Conservation (phyloP, 2,797 vertebrate genomes). For the Phoeniculus purpureus region DNA sequence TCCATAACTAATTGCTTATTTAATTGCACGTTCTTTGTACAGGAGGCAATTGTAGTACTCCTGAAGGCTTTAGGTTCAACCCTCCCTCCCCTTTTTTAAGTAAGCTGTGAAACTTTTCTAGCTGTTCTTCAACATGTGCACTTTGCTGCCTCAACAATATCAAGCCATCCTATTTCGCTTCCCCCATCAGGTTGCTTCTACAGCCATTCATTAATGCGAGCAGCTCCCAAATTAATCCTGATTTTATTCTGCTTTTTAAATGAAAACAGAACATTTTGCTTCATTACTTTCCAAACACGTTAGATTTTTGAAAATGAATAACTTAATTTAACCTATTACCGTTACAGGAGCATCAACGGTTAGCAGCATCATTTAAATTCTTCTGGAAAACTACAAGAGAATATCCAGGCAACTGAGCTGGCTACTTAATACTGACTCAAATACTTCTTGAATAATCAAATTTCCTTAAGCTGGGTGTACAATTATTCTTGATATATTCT, state of each 20-base stretch:
- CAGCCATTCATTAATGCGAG: not conserved
- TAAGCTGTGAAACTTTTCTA: not conserved
- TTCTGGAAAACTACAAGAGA: not conserved
- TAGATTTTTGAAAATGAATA: not conserved
- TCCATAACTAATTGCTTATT: conserved; percentile 49
- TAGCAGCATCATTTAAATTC: not conserved
- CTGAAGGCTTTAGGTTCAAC: not conserved
- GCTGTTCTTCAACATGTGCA: not conserved
- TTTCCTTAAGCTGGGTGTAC: not conserved
- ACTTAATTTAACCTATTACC: not conserved
- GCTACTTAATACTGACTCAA: not conserved
- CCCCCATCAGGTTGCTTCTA: not conserved
- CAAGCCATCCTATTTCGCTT: not conserved
- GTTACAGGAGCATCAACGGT: not conserved
- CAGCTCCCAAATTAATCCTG: not conserved
- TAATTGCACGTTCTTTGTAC: conserved; percentile 8
- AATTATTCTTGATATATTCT: not conserved
- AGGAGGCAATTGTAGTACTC: not conserved
- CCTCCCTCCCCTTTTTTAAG: not conserved
- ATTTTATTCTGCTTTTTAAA: not conserved
- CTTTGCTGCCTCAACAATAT: not conserved
- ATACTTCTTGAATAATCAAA: not conserved
- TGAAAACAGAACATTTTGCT: not conserved
- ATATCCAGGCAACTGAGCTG: not conserved
- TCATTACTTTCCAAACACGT: not conserved